Conservation (phyloP, 2,888 invertebrate genomes). For the Tipula vernalis region DNA sequence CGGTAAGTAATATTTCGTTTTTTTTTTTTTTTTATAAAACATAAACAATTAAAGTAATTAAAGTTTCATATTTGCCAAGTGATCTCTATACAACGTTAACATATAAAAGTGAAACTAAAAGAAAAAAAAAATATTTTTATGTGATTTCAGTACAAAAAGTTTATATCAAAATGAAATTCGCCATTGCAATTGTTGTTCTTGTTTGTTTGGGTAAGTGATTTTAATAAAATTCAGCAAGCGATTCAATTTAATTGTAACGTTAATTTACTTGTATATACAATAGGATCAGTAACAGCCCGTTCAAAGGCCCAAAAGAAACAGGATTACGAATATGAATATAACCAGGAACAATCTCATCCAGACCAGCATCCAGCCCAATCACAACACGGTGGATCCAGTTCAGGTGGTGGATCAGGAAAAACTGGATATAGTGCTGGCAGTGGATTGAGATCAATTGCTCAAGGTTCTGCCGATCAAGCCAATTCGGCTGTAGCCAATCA, state of each 20-base stretch:
- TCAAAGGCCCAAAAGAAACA: slow-evolving; percentile 10
- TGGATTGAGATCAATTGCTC: slow-evolving; percentile 50
- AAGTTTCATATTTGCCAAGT: not conserved
- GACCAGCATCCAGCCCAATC: not conserved
- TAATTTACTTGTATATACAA: not conserved
- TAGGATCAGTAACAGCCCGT: slow-evolving; percentile 6
- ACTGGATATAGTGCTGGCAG: slow-evolving; percentile 50
- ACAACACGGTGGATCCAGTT: not conserved
- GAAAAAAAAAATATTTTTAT: not conserved
- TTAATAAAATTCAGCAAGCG: not conserved
- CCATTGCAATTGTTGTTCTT: slow-evolving; percentile 8
- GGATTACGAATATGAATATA: slow-evolving; percentile 10
- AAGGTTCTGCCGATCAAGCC: slow-evolving; percentile 57
- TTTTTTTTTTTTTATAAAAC: not conserved
- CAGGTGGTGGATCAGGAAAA: slow-evolving; percentile 12
- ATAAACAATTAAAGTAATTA: not conserved
- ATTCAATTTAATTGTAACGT: not conserved
- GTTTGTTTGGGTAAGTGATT: slow-evolving; percentile 9
- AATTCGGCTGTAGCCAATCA: slow-evolving; percentile 53
- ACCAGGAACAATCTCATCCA: not conserved
- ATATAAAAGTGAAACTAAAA: not conserved
- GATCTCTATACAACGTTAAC: not conserved
- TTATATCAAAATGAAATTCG: slow-evolving; percentile 5
- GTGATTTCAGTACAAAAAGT: not conserved
- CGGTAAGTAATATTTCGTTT: not conserved